These are phyloP conservation scores for Motacilla tschutschensis DNA, from an alignment of 2,113 vertebrate species.

Conservation along the genomic window DNA sequence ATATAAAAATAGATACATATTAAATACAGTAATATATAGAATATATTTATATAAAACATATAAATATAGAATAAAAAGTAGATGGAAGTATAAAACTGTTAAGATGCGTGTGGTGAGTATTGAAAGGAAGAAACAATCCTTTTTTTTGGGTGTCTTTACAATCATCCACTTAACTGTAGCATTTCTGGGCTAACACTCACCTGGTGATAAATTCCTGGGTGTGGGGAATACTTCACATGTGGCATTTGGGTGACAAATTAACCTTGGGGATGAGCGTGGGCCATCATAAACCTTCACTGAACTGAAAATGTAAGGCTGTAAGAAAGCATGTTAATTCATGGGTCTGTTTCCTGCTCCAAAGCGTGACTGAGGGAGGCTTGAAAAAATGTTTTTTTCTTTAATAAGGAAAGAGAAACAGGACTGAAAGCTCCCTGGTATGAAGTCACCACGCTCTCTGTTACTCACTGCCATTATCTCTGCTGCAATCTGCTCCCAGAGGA, in stretches of 20 bases:
- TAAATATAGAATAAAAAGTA: background rate
- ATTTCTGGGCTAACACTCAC: background rate
- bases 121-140: background rate
- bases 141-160: background rate
- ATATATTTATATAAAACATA: background rate
- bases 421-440: conserved; percentile 24
- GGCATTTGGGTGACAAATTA: background rate
- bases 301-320: background rate
- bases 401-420: conserved; percentile 29
- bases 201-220: background rate
- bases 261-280: fast-evolving
- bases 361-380: background rate
- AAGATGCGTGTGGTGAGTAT: background rate
- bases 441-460: conserved; percentile 66
- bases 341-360: background rate
- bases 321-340: background rate
- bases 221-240: background rate
- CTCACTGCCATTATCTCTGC: conserved; percentile 69
- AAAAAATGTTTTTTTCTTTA: conserved; percentile 27
- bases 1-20: too few species aligned
- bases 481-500: conserved; percentile 66
- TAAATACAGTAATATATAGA: too few species aligned
- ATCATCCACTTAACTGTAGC: too few species aligned
- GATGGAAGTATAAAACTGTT: background rate
- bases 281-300: background rate